Evolutionary conservation across 2,888 invertebrate genomes (phyloP), one percentile per base, ranked within the genome.

Genomic region (Galeruca laticollis): DNA sequence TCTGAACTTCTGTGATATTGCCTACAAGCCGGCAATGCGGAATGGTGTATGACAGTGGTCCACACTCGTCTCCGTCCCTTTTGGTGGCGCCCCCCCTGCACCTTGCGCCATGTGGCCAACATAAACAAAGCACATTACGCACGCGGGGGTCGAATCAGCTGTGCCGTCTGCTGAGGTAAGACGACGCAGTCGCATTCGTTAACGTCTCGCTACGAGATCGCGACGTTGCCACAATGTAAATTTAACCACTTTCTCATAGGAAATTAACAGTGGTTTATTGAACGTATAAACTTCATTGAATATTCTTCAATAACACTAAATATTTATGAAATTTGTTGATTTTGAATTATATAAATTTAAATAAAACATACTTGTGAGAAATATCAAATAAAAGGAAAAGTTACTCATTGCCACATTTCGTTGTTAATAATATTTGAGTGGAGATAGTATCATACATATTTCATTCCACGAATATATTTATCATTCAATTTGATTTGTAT

Each of bases 71-170:
- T 73, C 80, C 68, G 60, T 63, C 72, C 70, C 77, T 75, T 73
- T 76, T 69, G 72, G 76, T 77, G 79, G 78, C 79, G 80, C 80
- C 81, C 81, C n/a, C 80, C 82, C 81, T 80, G 82, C 83, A 84
- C 85, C 84, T 84, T 84, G 85, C 85, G 83, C 84, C 86, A 86
- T 86, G 86, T 86, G 86, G 85, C 84, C 83, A 84, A 86, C 84
- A 86, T 86, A 86, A 86, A 87, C 86, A 87, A 87, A 87, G 85
- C 85, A 83, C 84, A 83, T 83, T 84, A 84, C 83, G 84, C 84
- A 84, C 84, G 82, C 82, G 85, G 85, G 83, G 84, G 84, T 83
- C 84, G 80, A 83, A 84, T 85, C 85, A 85, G 84, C 84, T 85
- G 84, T 83, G 81, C 73, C 66, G 78, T 76, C 78, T 76, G 77